Evolutionary conservation across 2,888 invertebrate species (phyloP), one percentile per base, ranked within the genome.

Genomic region (Drosophila atroscutellata): DNA sequence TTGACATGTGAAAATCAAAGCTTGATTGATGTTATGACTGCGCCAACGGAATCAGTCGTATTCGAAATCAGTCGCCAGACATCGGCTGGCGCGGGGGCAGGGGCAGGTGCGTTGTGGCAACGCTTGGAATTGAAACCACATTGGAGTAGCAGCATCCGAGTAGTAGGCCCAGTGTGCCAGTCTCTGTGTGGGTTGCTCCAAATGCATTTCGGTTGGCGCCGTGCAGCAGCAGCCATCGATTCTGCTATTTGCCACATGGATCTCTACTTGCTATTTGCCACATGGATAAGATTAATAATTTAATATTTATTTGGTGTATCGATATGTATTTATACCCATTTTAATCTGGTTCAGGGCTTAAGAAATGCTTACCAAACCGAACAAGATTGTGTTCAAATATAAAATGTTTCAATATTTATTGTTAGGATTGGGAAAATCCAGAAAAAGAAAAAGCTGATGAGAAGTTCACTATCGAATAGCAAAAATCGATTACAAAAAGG

Each of bases 1-100:
- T 78, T 86, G 86, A 89, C 89, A 86, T 90, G 89, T 81, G 89
- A 89, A 89, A 87, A 89, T 86, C 89, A 90, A 85, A 81, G 75
- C 89, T 84, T 86, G 86, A 86, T 86, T 89, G 90, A 90, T 86
- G 90, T 90, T 77, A 83, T 88, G 83, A 85, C 83, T 71, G 66
- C 66, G 55, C 67, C 76, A 69, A 73, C 81, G 78, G 69, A 73
- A 79, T 77, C 45, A 45, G 24, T 45, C 74, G 57, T 78, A 77
- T 74, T 68, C 79, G 60, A 73, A 77, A 77, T 74, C 78, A 61
- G 59, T 49, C 28, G 58, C 57, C 36, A 39, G 54, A 45, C 36
- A 32, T 45, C 8, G 26, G 24, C 11, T 5, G 20, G 4, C 9
- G 13, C 32, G 15, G 30, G n/a, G 20, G 18, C 20, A 18, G 37